Percentiles rank a stretch among this genome's conserved stretches.
phyloP scores from a whole-genome alignment of 2,888 invertebrate species.

The Drosophila mayaguana region DNA sequence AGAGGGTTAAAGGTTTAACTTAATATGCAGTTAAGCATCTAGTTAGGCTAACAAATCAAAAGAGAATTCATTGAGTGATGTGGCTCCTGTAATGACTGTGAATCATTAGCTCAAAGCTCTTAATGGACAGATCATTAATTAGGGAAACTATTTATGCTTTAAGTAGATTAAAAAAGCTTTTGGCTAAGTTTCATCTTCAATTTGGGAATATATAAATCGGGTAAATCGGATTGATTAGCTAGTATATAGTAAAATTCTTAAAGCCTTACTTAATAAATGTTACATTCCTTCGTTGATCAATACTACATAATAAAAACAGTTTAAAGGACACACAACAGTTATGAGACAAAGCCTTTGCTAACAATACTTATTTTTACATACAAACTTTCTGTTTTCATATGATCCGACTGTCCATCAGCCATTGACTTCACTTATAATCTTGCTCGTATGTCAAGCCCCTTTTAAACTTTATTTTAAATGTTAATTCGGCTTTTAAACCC shows the following conservation, averaged over 20 bases:
- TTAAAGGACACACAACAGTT: not conserved
- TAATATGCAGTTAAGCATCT: slow-evolving; percentile 26
- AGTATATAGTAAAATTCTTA: too few species aligned
- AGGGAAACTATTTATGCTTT: too few species aligned
- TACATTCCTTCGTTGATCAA: not conserved
- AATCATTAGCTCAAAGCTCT: not conserved
- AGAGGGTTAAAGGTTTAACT: slow-evolving; percentile 7
- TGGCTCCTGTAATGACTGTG: not conserved
- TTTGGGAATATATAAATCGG: too few species aligned
- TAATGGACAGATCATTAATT: not conserved
- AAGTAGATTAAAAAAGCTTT: not conserved
- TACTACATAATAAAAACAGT: not conserved
- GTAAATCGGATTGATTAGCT: too few species aligned
- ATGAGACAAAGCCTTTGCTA: not conserved
- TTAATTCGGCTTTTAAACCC: slow-evolving; percentile 4
- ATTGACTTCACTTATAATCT: not conserved
- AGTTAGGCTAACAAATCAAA: slow-evolving; percentile 10
- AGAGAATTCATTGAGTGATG: not conserved
- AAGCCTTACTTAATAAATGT: too few species aligned
- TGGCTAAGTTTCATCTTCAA: too few species aligned
- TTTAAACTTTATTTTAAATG: slow-evolving; percentile 2
- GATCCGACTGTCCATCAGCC: not conserved
- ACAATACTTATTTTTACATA: not conserved
- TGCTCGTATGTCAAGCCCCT: not conserved
- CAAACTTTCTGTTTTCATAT: not conserved